Evolutionary conservation across 2,797 vertebrate genomes (phyloP).

Genomic region (Anguilla obscura): DNA sequence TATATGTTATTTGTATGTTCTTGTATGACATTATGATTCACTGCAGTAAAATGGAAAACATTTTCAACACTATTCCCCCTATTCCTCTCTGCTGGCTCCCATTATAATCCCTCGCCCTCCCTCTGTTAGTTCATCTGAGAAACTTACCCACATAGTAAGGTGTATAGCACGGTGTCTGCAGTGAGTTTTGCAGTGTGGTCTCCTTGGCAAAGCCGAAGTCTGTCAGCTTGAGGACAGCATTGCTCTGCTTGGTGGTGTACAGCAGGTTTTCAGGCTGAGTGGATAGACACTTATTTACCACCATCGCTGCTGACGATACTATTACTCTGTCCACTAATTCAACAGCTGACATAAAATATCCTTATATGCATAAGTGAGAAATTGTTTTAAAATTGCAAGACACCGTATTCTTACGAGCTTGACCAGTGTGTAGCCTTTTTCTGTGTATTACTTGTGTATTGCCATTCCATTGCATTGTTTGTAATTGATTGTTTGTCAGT

Average conservation of each 20-base stretch:
- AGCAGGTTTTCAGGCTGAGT: conserved; percentile 93
- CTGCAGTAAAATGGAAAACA: not conserved
- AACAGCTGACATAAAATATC: not conserved
- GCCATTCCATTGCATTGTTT: not conserved
- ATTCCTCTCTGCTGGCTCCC: not conserved
- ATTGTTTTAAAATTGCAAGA: not conserved
- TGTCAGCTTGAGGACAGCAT: conserved; percentile 87
- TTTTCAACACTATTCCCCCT: not conserved
- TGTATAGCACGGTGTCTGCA: conserved; percentile 97
- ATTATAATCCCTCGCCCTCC: not conserved
- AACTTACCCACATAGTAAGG: conserved; percentile 96
- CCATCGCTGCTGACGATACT: not conserved
- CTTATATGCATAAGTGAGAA: not conserved
- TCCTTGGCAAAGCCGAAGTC: conserved; percentile 99
- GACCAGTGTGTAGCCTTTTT: not conserved
- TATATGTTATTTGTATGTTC: not conserved
- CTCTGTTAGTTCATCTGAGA: not conserved
- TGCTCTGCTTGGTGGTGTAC: conserved; percentile 83
- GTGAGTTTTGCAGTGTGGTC: conserved; percentile 86
- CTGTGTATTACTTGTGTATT: not conserved
- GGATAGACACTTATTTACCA: not conserved
- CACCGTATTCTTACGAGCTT: not conserved
- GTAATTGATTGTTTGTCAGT: not conserved
- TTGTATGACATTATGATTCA: not conserved
- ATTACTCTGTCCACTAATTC: not conserved